A percentile compares a stretch with the other conserved stretches of the same genome.
phyloP scores from a whole-genome alignment of 2,113 vertebrate genomes.

The Psittacula cyanocephala region DNA sequence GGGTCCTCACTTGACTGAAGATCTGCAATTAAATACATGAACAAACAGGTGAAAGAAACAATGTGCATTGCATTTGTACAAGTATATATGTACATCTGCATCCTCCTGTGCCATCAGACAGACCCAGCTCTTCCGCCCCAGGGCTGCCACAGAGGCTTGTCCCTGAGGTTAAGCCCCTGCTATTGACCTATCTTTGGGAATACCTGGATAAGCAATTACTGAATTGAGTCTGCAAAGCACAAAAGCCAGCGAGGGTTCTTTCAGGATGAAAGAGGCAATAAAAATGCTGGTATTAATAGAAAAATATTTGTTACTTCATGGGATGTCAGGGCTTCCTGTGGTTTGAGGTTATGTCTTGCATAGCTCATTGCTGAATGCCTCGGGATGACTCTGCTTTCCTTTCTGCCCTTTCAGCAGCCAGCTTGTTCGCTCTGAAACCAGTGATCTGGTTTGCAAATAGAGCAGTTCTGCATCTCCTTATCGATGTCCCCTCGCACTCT shows the following conservation, averaged over 20 bases:
- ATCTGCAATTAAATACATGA: not conserved
- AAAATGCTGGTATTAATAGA: constrained; percentile 59
- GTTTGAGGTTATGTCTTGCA: constrained; percentile 41
- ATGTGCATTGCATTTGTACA: accelerated
- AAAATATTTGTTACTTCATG: constrained; percentile 65
- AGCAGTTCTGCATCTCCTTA: not conserved
- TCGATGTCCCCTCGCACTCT: accelerated
- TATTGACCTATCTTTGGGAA: not conserved
- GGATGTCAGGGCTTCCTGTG: constrained; percentile 59
- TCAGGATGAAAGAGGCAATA: constrained; percentile 49
- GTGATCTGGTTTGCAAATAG: not conserved
- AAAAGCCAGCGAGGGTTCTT: constrained; percentile 7
- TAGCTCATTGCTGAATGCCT: constrained; percentile 29
- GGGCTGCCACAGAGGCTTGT: not conserved
- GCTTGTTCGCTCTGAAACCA: not conserved
- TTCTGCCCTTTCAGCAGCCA: not conserved
- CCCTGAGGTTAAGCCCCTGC: not conserved
- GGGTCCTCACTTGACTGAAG: not conserved
- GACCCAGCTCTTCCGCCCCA: not conserved
- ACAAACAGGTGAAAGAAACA: not conserved
- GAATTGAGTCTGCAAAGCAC: not conserved
- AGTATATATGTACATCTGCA: accelerated
- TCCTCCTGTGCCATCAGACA: not conserved
- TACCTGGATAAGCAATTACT: not conserved
- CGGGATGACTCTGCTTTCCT: not conserved